These are phyloP conservation scores for Heterochromis multidens DNA, from an alignment of 2,113 vertebrate genomes.

Conservation along the genomic window DNA sequence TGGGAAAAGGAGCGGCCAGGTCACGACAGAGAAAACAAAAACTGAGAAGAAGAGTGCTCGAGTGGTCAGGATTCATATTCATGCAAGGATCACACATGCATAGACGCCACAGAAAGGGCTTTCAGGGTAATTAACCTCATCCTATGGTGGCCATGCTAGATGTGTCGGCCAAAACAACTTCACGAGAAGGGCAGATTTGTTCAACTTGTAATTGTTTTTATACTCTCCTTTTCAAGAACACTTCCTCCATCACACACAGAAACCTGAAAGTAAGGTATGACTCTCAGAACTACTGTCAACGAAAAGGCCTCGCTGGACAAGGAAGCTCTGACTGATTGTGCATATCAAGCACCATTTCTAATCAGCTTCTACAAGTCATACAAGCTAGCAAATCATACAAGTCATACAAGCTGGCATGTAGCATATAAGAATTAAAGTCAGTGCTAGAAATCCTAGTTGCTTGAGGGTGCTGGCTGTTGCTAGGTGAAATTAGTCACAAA, in stretches of 20 bases:
- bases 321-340: neutral
- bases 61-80: slow-evolving; percentile 63
- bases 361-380: neutral
- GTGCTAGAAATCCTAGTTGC: neutral
- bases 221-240: neutral
- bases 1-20: neutral
- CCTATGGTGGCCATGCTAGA: neutral
- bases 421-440: neutral
- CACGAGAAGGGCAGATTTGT: neutral
- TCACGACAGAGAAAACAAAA: slow-evolving; percentile 14
- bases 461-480: too few relatives aligned
- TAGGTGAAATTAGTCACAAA: too few relatives aligned
- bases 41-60: slow-evolving; percentile 24
- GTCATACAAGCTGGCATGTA: neutral
- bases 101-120: neutral
- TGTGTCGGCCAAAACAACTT: neutral
- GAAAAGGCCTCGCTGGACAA: neutral
- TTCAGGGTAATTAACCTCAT: neutral
- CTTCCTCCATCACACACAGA: neutral
- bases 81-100: slow-evolving; percentile 9
- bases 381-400: neutral
- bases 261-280: neutral
- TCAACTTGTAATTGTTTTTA: neutral
- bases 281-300: neutral
- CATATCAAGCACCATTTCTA: neutral